These are phyloP conservation scores for Neoascia interrupta DNA, from an alignment of 2,888 invertebrate species.

Conservation along the genomic window DNA sequence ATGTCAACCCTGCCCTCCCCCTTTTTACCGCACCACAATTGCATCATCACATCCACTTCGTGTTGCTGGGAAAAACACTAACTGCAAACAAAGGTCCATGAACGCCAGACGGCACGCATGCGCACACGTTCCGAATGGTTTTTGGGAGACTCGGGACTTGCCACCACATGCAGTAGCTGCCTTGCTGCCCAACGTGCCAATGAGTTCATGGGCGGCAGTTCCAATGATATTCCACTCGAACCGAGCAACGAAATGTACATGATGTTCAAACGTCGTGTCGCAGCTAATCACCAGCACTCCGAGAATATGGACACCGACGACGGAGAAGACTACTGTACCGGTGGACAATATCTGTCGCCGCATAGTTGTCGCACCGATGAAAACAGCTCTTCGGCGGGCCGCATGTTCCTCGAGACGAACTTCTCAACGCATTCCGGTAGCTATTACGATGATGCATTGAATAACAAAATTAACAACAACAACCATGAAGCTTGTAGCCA, in stretches of 20 bases:
- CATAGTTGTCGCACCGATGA: slow-evolving; percentile 69
- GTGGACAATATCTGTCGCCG: slow-evolving; percentile 58
- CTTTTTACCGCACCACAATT: slow-evolving; percentile 59
- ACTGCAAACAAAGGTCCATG: slow-evolving; percentile 86
- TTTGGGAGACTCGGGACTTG: slow-evolving; percentile 81
- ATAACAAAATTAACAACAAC: slow-evolving; percentile 66
- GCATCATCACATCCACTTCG: slow-evolving; percentile 58
- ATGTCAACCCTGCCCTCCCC: slow-evolving; percentile 58
- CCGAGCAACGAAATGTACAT: slow-evolving; percentile 70
- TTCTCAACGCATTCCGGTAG: slow-evolving; percentile 76
- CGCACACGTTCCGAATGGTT: slow-evolving; percentile 99
- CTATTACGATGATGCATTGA: slow-evolving; percentile 72
- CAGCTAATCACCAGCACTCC: slow-evolving; percentile 42
- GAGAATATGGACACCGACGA: slow-evolving; percentile 77
- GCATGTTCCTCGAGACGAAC: slow-evolving; percentile 77
- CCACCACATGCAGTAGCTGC: slow-evolving; percentile 77
- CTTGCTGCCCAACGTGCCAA: slow-evolving; percentile 72
- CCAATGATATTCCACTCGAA: slow-evolving; percentile 69
- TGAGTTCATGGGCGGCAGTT: slow-evolving; percentile 72
- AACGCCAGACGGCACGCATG: slow-evolving; percentile 97
- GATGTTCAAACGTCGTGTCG: slow-evolving; percentile 73
- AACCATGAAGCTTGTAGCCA: slow-evolving; percentile 69
- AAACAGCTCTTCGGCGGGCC: slow-evolving; percentile 71
- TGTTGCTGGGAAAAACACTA: slow-evolving; percentile 39
- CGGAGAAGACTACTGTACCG: slow-evolving; percentile 64